These are phyloP conservation scores for Polydrusus cervinus DNA, from an alignment of 2,888 invertebrate species.

Conservation along the genomic window DNA sequence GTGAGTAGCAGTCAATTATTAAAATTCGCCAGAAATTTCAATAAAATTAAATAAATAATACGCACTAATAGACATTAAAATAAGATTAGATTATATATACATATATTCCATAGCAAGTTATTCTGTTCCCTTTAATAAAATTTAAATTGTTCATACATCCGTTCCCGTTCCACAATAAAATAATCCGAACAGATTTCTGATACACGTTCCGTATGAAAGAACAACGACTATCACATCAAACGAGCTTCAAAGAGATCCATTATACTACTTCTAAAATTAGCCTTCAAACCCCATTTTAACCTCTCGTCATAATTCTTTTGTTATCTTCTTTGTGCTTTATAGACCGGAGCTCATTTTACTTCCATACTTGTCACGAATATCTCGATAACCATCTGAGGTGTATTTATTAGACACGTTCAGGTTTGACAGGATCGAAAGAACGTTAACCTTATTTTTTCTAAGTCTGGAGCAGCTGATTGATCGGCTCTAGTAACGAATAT, in stretches of 20 bases:
- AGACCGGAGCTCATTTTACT: constrained; percentile 54
- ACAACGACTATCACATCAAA: not conserved
- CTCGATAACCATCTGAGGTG: constrained; percentile 60
- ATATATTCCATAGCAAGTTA: too few relatives aligned
- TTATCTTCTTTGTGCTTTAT: constrained; percentile 50
- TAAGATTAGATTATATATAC: too few relatives aligned
- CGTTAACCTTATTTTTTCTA: constrained; percentile 5
- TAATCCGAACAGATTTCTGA: not conserved
- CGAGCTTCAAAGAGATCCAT: constrained; percentile 30
- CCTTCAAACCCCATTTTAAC: constrained; percentile 50
- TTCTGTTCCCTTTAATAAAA: too few relatives aligned
- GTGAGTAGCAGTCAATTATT: too few relatives aligned
- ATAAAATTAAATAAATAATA: too few relatives aligned
- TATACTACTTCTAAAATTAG: constrained; percentile 49
- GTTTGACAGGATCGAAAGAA: not conserved
- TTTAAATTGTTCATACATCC: too few relatives aligned
- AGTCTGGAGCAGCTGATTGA: not conserved
- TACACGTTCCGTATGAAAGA: not conserved
- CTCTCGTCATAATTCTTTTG: constrained; percentile 49
- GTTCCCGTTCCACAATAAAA: not conserved
- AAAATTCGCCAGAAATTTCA: too few relatives aligned
- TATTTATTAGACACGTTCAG: constrained; percentile 8
- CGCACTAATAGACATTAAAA: not conserved
- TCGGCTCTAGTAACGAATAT: too few relatives aligned
- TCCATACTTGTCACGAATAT: constrained; percentile 59